Evolutionary conservation across 2,797 vertebrate genomes (phyloP).

Genomic region (Limnodromus scolopaceus): DNA sequence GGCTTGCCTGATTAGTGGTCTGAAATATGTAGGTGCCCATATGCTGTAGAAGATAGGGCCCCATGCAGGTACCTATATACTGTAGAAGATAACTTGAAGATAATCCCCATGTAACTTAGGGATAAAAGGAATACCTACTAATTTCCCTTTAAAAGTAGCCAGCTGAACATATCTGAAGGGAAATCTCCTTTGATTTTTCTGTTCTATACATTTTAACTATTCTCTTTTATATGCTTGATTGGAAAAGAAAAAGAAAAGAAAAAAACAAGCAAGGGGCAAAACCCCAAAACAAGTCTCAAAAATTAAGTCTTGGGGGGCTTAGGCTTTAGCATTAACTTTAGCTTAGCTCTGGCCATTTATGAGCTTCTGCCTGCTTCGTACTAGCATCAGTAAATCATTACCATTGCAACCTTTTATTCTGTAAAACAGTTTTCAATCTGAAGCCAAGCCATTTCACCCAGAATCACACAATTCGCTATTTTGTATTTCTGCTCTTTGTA

Average conservation of each 20-base stretch:
- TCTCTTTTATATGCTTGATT: background rate
- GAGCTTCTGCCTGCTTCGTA: background rate
- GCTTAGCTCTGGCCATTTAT: background rate
- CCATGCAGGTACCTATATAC: background rate
- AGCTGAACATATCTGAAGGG: background rate
- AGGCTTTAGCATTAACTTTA: background rate
- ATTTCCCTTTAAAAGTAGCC: background rate
- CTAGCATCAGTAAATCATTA: background rate
- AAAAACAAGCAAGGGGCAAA: background rate
- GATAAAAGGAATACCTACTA: background rate
- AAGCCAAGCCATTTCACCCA: background rate
- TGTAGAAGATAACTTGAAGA: no score
- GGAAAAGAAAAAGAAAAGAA: background rate
- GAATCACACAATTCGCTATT: background rate
- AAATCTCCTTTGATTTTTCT: background rate
- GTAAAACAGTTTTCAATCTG: background rate
- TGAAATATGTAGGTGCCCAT: background rate
- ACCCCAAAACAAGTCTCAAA: background rate
- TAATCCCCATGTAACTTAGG: background rate
- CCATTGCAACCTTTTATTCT: background rate
- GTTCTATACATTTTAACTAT: background rate
- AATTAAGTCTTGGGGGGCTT: background rate
- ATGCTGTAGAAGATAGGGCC: no score
- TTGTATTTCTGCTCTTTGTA: background rate
- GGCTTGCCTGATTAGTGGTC: background rate